phyloP scores from a whole-genome alignment of 2,797 vertebrate species.

The Philypnodon macrostomus region DNA sequence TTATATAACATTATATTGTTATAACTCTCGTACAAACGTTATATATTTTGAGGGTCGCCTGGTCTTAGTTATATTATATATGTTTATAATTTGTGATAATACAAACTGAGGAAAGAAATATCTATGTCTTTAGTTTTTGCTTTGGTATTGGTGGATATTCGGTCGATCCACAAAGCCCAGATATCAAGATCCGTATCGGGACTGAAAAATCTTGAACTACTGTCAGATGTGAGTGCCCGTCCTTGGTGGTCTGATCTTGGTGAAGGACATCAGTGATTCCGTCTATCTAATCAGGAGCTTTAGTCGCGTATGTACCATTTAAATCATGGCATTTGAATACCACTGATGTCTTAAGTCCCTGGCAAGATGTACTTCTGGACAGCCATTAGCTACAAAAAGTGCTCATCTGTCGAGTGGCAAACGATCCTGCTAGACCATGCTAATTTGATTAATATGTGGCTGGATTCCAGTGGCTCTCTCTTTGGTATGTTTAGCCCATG shows the following conservation, averaged over 20 bases:
- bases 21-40: no score
- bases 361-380: slow-evolving; percentile 65
- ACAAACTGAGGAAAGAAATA: no score
- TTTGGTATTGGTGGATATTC: no score
- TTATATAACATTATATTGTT: no score
- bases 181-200: no score
- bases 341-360: slow-evolving; percentile 72
- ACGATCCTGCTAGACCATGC: slow-evolving; percentile 67
- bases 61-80: no score
- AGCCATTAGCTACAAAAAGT: slow-evolving; percentile 78
- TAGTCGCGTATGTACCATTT: slow-evolving; percentile 62
- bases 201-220: no score
- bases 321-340: slow-evolving; percentile 73
- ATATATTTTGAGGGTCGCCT: no score
- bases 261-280: slow-evolving; percentile 62
- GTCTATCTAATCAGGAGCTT: slow-evolving; percentile 63
- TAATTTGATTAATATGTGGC: slow-evolving; percentile 75
- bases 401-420: slow-evolving; percentile 66
- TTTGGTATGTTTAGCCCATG: slow-evolving; percentile 71
- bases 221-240: no score
- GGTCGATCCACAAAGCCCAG: no score
- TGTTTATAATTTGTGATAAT: no score
- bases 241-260: slow-evolving; percentile 64
- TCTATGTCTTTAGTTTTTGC: no score
- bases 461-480: slow-evolving; percentile 67